A percentile compares a stretch with the other conserved stretches of the same genome.
These are phyloP conservation scores for Apamea crenata DNA, from an alignment of 2,888 invertebrate genomes.

Conservation along the genomic window DNA sequence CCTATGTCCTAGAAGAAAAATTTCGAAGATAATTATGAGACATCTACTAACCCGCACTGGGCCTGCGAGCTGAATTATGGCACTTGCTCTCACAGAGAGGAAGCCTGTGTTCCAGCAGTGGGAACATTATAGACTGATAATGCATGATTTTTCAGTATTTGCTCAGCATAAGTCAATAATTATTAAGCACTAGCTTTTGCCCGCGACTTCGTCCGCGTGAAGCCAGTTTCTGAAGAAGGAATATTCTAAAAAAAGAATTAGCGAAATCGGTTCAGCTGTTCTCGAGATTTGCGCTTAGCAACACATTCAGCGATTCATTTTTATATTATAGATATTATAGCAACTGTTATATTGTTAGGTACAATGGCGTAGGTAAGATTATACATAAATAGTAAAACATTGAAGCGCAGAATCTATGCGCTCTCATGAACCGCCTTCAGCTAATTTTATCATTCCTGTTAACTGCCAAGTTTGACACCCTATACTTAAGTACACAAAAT, in stretches of 20 bases:
- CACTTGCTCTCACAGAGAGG: too few relatives aligned
- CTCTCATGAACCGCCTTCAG: background rate
- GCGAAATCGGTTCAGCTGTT: too few relatives aligned
- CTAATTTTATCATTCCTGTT: background rate
- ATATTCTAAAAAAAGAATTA: too few relatives aligned
- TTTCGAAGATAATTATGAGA: background rate
- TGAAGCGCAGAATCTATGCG: background rate
- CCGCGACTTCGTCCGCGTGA: too few relatives aligned
- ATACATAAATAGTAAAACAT: background rate
- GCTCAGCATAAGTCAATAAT: too few relatives aligned
- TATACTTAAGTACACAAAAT: conserved; percentile 27
- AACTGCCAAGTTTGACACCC: background rate
- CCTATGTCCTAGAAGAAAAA: background rate
- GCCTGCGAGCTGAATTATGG: too few relatives aligned
- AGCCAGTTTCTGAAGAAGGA: too few relatives aligned
- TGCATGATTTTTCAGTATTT: background rate
- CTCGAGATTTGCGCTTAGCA: too few relatives aligned
- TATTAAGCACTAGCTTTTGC: too few relatives aligned
- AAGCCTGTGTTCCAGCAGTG: background rate
- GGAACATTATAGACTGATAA: background rate
- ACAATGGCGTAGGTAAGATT: background rate
- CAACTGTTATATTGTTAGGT: background rate
- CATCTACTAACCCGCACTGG: background rate
- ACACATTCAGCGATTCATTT: too few relatives aligned
- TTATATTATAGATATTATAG: too few relatives aligned